Evolutionary conservation across 2,797 vertebrate species (phyloP), one percentile per base, ranked within the genome.

Genomic region (Catamblyrhynchus diadema): DNA sequence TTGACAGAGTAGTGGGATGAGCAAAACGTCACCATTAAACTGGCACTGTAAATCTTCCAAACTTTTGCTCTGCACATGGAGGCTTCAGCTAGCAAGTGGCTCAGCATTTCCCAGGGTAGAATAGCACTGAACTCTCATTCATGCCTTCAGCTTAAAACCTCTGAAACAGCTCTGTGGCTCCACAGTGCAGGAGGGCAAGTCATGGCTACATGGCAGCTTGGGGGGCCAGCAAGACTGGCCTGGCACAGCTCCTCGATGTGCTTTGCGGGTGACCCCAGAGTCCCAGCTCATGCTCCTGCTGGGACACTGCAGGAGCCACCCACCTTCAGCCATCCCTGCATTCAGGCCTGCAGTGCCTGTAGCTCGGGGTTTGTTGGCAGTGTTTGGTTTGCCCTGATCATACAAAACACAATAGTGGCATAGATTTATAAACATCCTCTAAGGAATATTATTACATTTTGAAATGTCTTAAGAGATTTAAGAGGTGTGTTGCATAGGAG

Each of bases 221-320:
- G 19, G 14, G 22, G 8, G 30, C 30, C 69, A 64, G 33, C 42
- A 27, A 16, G 42, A 6, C n/a, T 30, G 27, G 25, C 44, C 42
- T 18, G 4, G 28, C 19, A 15, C 25, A 44, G 25, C 53, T 82
- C 15, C 28, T 32, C 0, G 0, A 8, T 39, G 30, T 10, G 10
- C 14, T 56, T 16, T 73, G 17, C 32, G 24, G 56, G 47, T 27
- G 47, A 47, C 4, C 25, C 39, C 41, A 9, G 25, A 45, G 12
- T 33, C 12, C 33, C 28, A 39, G 28, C 25, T 62, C 25, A 12
- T 44, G 11, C 51, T 78, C 23, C 28, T 0, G 0, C n/a, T 54
- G 42, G 22, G 10, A 19, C 27, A 10, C 12, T 4, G 8, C 10
- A 9, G 60, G 30, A 45, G 48, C 45, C 61, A 28, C 33, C 10